Base-by-base conservation (phyloP, 1,140 invertebrate species). In the Solenopsis invicta region DNA sequence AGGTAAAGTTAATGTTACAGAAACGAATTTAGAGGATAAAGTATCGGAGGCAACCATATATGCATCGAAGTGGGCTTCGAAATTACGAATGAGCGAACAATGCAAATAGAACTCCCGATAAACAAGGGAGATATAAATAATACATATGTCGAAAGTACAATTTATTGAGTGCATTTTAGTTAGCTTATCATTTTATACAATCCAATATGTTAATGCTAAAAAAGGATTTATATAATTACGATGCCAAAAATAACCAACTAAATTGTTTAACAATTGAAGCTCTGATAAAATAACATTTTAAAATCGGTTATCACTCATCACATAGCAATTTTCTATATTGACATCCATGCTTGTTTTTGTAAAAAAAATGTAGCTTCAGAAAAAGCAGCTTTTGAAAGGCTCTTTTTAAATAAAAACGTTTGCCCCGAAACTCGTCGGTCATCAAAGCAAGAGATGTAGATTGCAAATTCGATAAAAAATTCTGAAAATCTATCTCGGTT, bases 391-490 rank as follows among this genome's bases (percentile, higher is more conserved):
- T 4, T 72, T 16, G 29, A 41, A 41, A 41, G 29, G 8, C 1
- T 41, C 0, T 6, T 41, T 41, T 41, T 12, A 12, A 8, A 45
- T n/a, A 56, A 54, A n/a, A 24, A 3, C 13, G 13, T 37, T 2
- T 12, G 12, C 72, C 18, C 4, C 13, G 34, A 24, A 54, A 41
- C 5, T 13, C 4, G 2, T 81, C 16, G 62, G 9, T 50, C 16
- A 29, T 29, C 45, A 21, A 67, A 54, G 2, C 6, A 4, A 67
- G 12, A 81, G 37, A 29, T 6, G 16, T 52, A 4, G 29, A 29
- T 61, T 4, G 24, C 6, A 54, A 34, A 69, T 13, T 54, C 12
- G 34, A 69, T 81, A 66, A 61, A 72, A 71, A 56, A 52, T 24
- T 50, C 59, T 4, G 9, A 66, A 62, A 82, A 74, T 1, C 64